Percentiles rank a stretch among this genome's conserved stretches.
These are phyloP conservation scores for Synaphobranchus kaupii DNA, from an alignment of 2,797 vertebrate genomes.

Conservation along the genomic window DNA sequence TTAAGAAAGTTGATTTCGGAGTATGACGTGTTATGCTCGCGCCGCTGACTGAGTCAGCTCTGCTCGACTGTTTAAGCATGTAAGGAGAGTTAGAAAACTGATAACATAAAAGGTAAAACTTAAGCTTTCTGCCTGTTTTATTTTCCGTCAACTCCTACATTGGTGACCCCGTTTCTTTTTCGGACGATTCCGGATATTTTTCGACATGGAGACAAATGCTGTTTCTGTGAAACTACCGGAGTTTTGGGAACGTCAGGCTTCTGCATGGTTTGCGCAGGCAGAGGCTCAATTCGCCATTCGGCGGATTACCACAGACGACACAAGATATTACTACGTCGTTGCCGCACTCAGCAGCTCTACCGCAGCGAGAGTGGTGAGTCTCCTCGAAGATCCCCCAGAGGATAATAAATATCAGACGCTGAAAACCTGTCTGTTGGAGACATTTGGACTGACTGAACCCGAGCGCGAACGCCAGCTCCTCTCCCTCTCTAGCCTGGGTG, in stretches of 20 bases:
- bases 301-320: not conserved
- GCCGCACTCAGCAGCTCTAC: not conserved
- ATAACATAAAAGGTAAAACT: too few species aligned
- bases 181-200: not conserved
- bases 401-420: not conserved
- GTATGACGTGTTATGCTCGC: too few species aligned
- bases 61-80: too few species aligned
- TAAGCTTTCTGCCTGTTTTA: too few species aligned
- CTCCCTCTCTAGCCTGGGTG: not conserved
- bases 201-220: not conserved
- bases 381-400: not conserved
- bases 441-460: not conserved
- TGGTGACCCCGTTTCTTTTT: not conserved
- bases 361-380: not conserved
- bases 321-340: slow-evolving; percentile 11
- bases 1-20: too few species aligned
- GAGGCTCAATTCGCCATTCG: not conserved
- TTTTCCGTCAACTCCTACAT: too few species aligned
- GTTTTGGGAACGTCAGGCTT: not conserved
- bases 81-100: too few species aligned
- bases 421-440: not conserved
- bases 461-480: not conserved
- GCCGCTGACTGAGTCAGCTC: too few species aligned
- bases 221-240: not conserved
- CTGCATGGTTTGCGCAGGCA: too few species aligned